phyloP scores from a whole-genome alignment of 2,888 invertebrate species.

The Sympetrum striolatum region DNA sequence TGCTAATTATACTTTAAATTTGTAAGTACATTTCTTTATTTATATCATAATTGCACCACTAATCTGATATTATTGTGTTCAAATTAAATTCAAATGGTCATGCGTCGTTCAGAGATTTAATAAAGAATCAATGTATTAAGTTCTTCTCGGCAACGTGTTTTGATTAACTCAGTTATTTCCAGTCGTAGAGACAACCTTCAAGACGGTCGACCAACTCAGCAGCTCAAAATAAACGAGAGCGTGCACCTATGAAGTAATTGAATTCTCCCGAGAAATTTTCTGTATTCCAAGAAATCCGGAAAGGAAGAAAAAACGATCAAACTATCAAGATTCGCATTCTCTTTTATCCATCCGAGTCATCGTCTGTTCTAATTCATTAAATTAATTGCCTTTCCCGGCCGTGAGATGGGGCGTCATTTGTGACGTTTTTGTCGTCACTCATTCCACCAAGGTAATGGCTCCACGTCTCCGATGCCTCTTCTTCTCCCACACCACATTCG shows the following conservation, averaged over 20 bases:
- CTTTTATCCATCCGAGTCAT: slow-evolving; percentile 8
- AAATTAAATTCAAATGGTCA: too few species aligned
- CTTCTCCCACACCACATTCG: too few species aligned
- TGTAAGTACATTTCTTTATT: too few species aligned
- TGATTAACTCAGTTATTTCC: background rate
- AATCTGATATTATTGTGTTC: too few species aligned
- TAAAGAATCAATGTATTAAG: too few species aligned
- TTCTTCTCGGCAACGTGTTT: too few species aligned
- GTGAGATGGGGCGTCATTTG: slow-evolving; percentile 20
- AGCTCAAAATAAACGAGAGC: background rate
- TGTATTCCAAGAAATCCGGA: background rate
- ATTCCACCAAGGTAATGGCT: background rate
- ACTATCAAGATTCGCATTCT: background rate
- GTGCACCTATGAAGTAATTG: background rate
- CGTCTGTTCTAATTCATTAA: slow-evolving; percentile 3
- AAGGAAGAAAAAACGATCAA: background rate
- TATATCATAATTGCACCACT: too few species aligned
- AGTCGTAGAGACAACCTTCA: background rate
- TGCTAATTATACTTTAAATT: too few species aligned
- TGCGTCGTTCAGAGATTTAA: too few species aligned
- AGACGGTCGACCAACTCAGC: background rate
- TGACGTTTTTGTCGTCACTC: background rate
- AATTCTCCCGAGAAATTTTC: background rate
- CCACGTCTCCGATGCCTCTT: background rate
- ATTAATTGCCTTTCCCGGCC: background rate